Evolutionary conservation across 2,113 vertebrate species (phyloP).

Genomic region (Engystomops pustulosus): DNA sequence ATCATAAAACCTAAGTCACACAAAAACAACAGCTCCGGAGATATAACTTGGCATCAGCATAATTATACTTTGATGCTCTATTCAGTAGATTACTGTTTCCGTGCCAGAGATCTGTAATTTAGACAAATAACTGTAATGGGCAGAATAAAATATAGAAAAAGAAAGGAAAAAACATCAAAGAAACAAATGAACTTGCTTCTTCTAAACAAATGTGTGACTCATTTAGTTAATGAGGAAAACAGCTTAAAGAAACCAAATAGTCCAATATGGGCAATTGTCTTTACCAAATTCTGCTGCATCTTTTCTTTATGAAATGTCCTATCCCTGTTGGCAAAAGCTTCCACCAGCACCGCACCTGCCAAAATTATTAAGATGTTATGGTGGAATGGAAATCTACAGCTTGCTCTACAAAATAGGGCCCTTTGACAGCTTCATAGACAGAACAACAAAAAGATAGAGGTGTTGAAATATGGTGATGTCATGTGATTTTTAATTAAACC

Average conservation of each 20-base stretch:
- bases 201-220: background rate
- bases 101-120: conserved; percentile 16
- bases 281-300: too few relatives aligned
- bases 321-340: too few relatives aligned
- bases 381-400: too few relatives aligned
- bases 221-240: background rate
- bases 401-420: too few relatives aligned
- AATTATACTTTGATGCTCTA: conserved; percentile 8
- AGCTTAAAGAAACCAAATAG: background rate
- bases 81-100: background rate
- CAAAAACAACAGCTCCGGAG: conserved; percentile 9
- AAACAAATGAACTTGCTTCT: background rate
- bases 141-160: conserved; percentile 11
- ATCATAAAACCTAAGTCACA: conserved; percentile 24
- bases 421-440: too few relatives aligned
- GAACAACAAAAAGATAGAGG: too few relatives aligned
- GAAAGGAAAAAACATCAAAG: conserved; percentile 3
- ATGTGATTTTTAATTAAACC: too few relatives aligned
- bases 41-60: conserved; percentile 4
- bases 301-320: too few relatives aligned
- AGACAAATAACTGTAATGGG: conserved; percentile 1
- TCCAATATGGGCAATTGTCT: background rate
- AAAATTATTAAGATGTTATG: too few relatives aligned
- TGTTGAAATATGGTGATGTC: too few relatives aligned
- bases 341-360: too few relatives aligned